Base-by-base conservation (phyloP, 2,113 vertebrate species). In the Australoheros scitulus region DNA sequence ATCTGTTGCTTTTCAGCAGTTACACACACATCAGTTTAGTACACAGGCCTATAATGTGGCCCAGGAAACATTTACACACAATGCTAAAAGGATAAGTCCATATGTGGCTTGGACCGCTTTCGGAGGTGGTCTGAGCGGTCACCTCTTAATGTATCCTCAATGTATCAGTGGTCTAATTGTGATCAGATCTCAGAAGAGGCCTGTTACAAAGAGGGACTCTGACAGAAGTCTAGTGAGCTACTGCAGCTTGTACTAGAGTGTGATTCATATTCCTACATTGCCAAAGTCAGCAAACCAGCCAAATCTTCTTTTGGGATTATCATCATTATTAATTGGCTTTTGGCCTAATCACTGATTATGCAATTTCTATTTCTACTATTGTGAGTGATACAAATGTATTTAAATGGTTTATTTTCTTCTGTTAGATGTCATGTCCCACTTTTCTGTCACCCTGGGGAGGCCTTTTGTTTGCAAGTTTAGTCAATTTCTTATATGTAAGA, bases 241-340 rank as follows among this genome's bases (percentile, higher is more conserved):
- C 76, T 36, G 76, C 6, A 9, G 26, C 34, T 22, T 76, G 68
- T 36, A 86, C 52, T 68, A n/a, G 36, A 65, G 58, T 77, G 79
- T 84, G 80, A 79, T 81, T 91, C 86, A 85, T 61, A 75, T 79
- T 81, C 79, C 50, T 55, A 56, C 80, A 89, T 88, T 87, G 74
- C 72, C 64, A 63, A 81, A 89, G 85, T 93, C 93, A 93, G 93
- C 93, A 87, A 88, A 88, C 57, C 65, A 72, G 57, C 56, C 64
- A 87, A 94, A 94, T 88, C 92, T 76, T 87, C 93, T 94, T 93
- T 90, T 43, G 50, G 83, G 92, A 93, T 94, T 92, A 92, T 68
- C 76, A 50, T 82, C 38, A 14, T 79, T 61, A 85, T 87, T 91
- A 92, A 93, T 93, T 92, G 82, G 88, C 80, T 86, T 43, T 70